Percentiles rank a stretch among this genome's conserved stretches.
Evolutionary conservation across 2,888 invertebrate species (phyloP).

Genomic region (Rapana venosa): DNA sequence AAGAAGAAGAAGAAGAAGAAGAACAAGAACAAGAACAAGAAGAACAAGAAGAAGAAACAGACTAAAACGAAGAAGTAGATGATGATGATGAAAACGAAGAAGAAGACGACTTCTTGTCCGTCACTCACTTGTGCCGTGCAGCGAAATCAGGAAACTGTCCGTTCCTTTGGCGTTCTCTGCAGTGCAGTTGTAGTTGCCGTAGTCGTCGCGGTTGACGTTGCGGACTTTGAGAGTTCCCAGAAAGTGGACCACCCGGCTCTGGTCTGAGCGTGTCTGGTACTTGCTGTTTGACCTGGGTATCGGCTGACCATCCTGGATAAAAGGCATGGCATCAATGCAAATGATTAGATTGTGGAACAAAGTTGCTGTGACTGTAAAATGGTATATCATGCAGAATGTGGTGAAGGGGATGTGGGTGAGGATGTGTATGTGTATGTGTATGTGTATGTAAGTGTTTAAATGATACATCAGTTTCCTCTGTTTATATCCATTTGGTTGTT

Average conservation of each 20-base stretch:
- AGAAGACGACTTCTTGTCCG: background rate
- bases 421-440: no score
- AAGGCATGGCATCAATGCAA: background rate
- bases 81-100: background rate
- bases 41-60: no score
- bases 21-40: no score
- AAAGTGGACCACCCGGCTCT: conserved; percentile 71
- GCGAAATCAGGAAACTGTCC: conserved; percentile 86
- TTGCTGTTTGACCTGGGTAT: conserved; percentile 54
- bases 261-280: conserved; percentile 53
- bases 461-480: no score
- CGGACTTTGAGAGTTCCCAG: conserved; percentile 89
- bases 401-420: no score
- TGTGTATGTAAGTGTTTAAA: no score
- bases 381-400: no score
- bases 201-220: conserved; percentile 89
- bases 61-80: no score
- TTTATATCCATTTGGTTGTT: no score
- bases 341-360: background rate
- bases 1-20: no score
- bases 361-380: no score
- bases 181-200: conserved; percentile 93
- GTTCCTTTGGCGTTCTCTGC: conserved; percentile 92
- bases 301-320: conserved; percentile 55
- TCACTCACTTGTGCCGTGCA: conserved; percentile 88